A percentile compares a stretch with the other conserved stretches of the same genome.
phyloP scores from a whole-genome alignment of 1,140 invertebrate species.

The Hesperophylax magnus region DNA sequence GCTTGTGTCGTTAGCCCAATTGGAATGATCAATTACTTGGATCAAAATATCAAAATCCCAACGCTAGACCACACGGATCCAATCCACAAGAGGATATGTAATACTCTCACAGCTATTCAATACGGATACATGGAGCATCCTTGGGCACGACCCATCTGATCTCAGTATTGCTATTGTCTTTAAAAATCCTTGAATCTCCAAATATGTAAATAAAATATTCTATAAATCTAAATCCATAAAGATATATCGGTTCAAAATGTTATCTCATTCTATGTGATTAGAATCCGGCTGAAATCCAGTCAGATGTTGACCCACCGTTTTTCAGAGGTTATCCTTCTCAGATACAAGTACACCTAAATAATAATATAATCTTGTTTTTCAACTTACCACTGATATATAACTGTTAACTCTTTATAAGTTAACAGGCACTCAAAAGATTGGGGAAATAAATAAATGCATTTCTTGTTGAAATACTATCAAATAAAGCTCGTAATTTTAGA shows the following conservation, averaged over 20 bases:
- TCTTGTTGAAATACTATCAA: no score
- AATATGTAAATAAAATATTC: conserved; percentile 3
- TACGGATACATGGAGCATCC: conserved; percentile 88
- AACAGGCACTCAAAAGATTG: no score
- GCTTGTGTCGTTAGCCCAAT: conserved; percentile 94
- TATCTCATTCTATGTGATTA: neutral
- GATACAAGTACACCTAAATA: no score
- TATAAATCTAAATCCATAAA: conserved; percentile 3
- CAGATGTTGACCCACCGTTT: neutral
- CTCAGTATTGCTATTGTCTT: neutral
- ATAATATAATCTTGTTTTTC: no score
- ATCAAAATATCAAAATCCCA: conserved; percentile 77
- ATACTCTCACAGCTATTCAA: conserved; percentile 86
- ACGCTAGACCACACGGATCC: conserved; percentile 81
- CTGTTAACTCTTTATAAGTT: no score
- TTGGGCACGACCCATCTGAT: conserved; percentile 76
- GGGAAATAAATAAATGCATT: no score
- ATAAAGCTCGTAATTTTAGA: no score
- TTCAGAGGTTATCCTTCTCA: neutral
- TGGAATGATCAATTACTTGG: conserved; percentile 82
- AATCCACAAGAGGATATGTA: conserved; percentile 78
- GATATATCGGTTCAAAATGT: no score
- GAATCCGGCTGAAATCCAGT: neutral
- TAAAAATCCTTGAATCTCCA: conserved; percentile 32
- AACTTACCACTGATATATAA: no score